Evolutionary conservation across 2,888 invertebrate species (phyloP).

Genomic region (Ectobius pallidus): DNA sequence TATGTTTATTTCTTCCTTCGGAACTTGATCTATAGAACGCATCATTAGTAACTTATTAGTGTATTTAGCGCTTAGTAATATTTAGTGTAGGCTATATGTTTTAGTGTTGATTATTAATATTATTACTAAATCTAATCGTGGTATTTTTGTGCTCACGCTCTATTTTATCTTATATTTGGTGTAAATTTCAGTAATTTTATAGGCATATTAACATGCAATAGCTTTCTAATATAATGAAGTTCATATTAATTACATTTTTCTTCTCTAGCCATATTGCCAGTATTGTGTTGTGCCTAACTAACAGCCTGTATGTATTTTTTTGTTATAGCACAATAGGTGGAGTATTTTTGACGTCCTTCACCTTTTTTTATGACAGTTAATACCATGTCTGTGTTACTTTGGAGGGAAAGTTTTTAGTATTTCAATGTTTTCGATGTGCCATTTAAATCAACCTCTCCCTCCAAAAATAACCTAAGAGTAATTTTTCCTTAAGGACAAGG

Average conservation of each 20-base stretch:
- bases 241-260: constrained; percentile 6
- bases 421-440: too few species aligned
- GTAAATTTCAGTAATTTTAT: neutral
- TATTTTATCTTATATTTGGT: constrained; percentile 12
- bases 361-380: too few species aligned
- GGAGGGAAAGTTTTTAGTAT: constrained; percentile 1
- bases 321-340: constrained; percentile 8
- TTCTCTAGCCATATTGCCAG: constrained; percentile 9
- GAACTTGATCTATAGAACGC: constrained; percentile 10
- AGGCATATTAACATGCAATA: constrained; percentile 8
- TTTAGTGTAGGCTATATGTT: constrained; percentile 28
- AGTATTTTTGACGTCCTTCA: neutral
- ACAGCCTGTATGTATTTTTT: neutral
- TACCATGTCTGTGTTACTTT: neutral
- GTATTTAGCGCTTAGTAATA: constrained; percentile 39
- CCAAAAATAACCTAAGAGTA: too few species aligned
- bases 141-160: constrained; percentile 23
- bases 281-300: neutral
- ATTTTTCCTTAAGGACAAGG: too few species aligned
- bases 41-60: constrained; percentile 37
- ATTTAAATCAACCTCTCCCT: too few species aligned
- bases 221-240: constrained; percentile 15
- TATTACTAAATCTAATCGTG: constrained; percentile 7
- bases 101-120: constrained; percentile 29
- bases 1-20: too few species aligned